Evolutionary conservation across 2,113 vertebrate species (phyloP), one percentile per base, ranked within the genome.

Genomic region (Pycnonotus jocosus): DNA sequence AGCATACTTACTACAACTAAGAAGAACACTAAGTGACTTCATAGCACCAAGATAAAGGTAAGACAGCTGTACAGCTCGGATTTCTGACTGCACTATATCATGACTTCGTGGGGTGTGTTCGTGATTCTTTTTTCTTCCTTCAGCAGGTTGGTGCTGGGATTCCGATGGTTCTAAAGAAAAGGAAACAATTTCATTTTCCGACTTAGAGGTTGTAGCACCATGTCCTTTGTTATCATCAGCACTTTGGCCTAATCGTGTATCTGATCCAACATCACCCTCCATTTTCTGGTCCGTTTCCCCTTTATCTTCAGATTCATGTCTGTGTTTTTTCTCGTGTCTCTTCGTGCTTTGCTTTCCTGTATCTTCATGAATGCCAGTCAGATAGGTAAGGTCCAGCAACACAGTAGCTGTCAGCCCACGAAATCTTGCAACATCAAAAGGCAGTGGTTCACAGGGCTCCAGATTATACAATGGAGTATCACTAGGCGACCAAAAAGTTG

Each of bases 401-500:
- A 99, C 98, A 44, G 99, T 97, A 82, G 99, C 98, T 15, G 98
- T 99, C 96, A 99, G 98, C 88, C 99, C 99, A 42, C 99, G 98
- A 96, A 99, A 99, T 97, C 99, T 98, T 2, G 98, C 98, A 94
- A 99, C 99, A 24, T 99, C 99, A 60, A 99, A 99, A 50, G 99
- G 98, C 97, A 99, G 98, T 10, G 99, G 99, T 96, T 99, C 99
- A 21, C 99, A 99, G 58, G 99, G 99, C 80, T 99, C 99, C 99
- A 99, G 98, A 97, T 99, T 99, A 98, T 99, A 99, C 87, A 99
- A 64, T 1, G 99, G 99, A 79, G 99, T 99, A 98, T 99, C 99
- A 99, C 99, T 99, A 99, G 99, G 99, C 96, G 99, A 99, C 99
- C 99, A 99, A 98, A 99, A 99, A 99, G 99, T 99, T 99, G 99